Base-by-base conservation (phyloP, 1,140 invertebrate species). In the Drosophila chauvacae region DNA sequence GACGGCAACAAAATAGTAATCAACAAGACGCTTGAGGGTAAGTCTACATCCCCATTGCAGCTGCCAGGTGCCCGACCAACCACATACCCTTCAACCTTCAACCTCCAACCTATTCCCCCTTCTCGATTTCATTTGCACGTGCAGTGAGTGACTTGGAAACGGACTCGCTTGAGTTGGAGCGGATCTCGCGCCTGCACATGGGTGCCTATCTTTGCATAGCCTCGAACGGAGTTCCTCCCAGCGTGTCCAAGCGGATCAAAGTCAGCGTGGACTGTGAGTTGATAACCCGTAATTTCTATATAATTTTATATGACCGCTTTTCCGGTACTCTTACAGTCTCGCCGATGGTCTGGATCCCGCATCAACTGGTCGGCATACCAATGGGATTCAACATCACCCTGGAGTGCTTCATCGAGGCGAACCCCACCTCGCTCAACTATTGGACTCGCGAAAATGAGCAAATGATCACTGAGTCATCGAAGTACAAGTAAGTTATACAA, bases 231-330 rank as follows among this genome's bases (percentile, higher is more conserved):
- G 95, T 96, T 13, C 96, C 96, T 20, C 96, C 96, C 3, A 95
- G 95, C 48, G 97, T 98, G 45, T 97, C 96, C 87, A 98, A 98
- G 93, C 94, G 97, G 82, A 97, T 98, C 80, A 97, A 97, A 95
- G 96, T 98, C 84, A 97, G 97, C 93, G 97, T 98, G 16, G 97
- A 98, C 93, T 98, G 97, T 98, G 93, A 97, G 97, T 48, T n/a
- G 2, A 28, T 97, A 7, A 18, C n/a, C n/a, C n/a, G n/a, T 37
- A 9, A n/a, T 1, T 44, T 30, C 4, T 18, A 1, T 14, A 11
- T 2, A n/a, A 18, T 7, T 3, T 23, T 16, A 23, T 10, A 16
- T 23, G 4, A 10, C 26, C 9, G 3, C 2, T n/a, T 18, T 13
- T 18, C 11, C 2, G 20, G 6, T 35, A 3, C 41, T 3, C n/a